Conservation (phyloP, 1,140 invertebrate genomes). For the Pogonus chalceus region DNA sequence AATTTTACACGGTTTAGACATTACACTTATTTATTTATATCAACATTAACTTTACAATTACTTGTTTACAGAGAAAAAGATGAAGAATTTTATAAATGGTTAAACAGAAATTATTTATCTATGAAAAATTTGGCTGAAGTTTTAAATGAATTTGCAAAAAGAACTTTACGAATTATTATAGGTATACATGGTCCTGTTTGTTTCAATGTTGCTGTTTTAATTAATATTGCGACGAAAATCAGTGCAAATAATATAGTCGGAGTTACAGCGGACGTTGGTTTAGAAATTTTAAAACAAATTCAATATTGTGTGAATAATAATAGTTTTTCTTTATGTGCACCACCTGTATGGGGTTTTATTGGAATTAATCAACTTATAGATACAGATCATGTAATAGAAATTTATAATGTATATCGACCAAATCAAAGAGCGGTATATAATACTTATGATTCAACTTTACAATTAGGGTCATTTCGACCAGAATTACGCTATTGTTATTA, state of each 20-base stretch:
- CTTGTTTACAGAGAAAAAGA: slow-evolving; percentile 15
- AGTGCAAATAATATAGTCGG: slow-evolving; percentile 38
- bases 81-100: slow-evolving; percentile 15
- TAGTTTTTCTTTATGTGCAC: slow-evolving; percentile 37
- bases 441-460: slow-evolving; percentile 31
- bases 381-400: slow-evolving; percentile 36
- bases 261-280: slow-evolving; percentile 38
- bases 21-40: not conserved
- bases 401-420: slow-evolving; percentile 35
- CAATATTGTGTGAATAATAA: slow-evolving; percentile 35
- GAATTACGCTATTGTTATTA: slow-evolving; percentile 39
- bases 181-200: slow-evolving; percentile 39
- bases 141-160: slow-evolving; percentile 36
- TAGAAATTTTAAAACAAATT: slow-evolving; percentile 29
- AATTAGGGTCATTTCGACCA: slow-evolving; percentile 34
- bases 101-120: slow-evolving; percentile 16
- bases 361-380: slow-evolving; percentile 41
- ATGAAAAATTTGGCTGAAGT: slow-evolving; percentile 19
- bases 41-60: too few species aligned
- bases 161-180: slow-evolving; percentile 35
- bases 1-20: slow-evolving; percentile 4
- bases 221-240: slow-evolving; percentile 31
- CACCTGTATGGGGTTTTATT: slow-evolving; percentile 45
- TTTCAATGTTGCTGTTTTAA: slow-evolving; percentile 39
- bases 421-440: slow-evolving; percentile 19